These are phyloP conservation scores for Phycodurus eques DNA, from an alignment of 2,113 vertebrate genomes.

Conservation along the genomic window DNA sequence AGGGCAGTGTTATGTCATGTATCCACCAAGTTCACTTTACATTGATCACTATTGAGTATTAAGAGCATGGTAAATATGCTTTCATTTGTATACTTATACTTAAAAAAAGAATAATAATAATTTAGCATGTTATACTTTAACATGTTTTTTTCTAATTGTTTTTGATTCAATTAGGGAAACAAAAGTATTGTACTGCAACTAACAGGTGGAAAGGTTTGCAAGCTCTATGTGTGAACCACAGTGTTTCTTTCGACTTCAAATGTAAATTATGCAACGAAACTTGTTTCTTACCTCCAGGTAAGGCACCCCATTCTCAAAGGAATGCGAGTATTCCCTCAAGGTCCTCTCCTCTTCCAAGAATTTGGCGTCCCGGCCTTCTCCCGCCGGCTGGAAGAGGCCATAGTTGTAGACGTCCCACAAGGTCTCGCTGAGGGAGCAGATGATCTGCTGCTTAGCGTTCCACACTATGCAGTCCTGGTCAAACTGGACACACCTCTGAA, in stretches of 20 bases:
- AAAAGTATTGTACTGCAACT: background rate
- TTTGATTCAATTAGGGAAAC: background rate
- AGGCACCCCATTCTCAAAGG: conserved; percentile 89
- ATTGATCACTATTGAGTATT: background rate
- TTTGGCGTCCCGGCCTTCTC: conserved; percentile 85
- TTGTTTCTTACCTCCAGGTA: conserved; percentile 82
- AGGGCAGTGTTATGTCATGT: conserved; percentile 48
- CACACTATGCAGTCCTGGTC: conserved; percentile 86
- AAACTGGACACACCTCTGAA: conserved; percentile 88
- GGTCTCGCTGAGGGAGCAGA: conserved; percentile 84
- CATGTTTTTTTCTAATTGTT: background rate
- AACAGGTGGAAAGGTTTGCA: background rate
- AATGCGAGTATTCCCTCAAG: conserved; percentile 83
- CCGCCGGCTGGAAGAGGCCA: conserved; percentile 89
- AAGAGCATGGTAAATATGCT: too few species aligned
- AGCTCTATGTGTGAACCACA: background rate
- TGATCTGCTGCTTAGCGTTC: conserved; percentile 89
- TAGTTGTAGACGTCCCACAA: conserved; percentile 90
- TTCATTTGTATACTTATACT: too few species aligned
- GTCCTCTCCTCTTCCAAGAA: conserved; percentile 87
- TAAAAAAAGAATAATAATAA: too few species aligned
- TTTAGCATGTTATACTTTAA: background rate
- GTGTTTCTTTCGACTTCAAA: background rate
- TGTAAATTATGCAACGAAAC: background rate
- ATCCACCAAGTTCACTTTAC: conserved; percentile 5